These are phyloP conservation scores for Podarcis muralis DNA, from an alignment of 2,113 vertebrate species.

Conservation along the genomic window DNA sequence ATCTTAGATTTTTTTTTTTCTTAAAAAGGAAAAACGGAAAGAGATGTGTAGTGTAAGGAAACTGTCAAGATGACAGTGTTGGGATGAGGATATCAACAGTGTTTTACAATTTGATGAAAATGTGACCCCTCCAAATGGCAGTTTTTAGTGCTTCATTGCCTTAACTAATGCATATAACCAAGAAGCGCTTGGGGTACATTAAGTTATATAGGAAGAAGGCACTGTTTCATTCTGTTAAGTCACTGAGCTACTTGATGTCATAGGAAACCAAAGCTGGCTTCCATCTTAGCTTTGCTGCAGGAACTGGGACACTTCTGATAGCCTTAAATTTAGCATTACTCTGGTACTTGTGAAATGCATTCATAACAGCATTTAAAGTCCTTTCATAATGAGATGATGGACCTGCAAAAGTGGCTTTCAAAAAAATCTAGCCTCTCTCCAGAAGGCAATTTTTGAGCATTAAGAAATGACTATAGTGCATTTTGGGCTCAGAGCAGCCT, in stretches of 20 bases:
- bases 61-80: neutral
- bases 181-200: neutral
- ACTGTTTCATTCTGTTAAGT: neutral
- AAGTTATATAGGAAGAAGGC: neutral
- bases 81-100: neutral
- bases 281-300: neutral
- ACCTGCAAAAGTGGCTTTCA: neutral
- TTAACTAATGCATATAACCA: neutral
- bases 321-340: neutral
- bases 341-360: neutral
- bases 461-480: neutral
- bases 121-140: neutral
- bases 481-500: constrained; percentile 42
- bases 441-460: constrained; percentile 3
- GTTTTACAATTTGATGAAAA: neutral
- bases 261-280: neutral
- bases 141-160: neutral
- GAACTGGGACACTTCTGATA: neutral
- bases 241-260: neutral
- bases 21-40: neutral
- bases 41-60: no score
- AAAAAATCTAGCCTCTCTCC: neutral
- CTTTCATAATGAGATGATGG: accelerated
- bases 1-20: neutral
- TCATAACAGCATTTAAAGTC: neutral